Evolutionary conservation across 1,140 invertebrate species (phyloP).

Genomic region (Araneus ventricosus): DNA sequence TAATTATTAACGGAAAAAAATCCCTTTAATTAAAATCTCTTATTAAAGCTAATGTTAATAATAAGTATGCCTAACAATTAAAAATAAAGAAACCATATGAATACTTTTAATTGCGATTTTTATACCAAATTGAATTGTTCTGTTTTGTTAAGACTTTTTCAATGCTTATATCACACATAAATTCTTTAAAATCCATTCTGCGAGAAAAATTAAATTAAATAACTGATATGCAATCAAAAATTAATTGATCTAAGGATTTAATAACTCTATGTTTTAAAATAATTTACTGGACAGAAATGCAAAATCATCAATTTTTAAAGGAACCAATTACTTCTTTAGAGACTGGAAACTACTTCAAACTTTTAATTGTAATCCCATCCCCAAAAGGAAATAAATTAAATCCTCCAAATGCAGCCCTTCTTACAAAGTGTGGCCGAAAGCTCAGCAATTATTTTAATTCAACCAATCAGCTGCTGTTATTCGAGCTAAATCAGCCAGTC

Average conservation of each 20-base stretch:
- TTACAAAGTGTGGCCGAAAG: not conserved
- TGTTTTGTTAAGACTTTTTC: too few relatives aligned
- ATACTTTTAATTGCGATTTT: too few relatives aligned
- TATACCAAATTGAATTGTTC: too few relatives aligned
- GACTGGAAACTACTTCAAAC: not conserved
- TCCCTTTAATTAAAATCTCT: too few relatives aligned
- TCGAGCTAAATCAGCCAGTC: not conserved
- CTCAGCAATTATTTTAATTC: not conserved
- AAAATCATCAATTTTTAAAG: not conserved
- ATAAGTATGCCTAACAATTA: too few relatives aligned
- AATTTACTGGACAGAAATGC: not conserved
- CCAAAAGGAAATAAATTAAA: not conserved
- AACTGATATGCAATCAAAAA: not conserved
- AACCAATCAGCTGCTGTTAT: slow-evolving; percentile 21
- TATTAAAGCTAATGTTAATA: too few relatives aligned
- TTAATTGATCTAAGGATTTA: not conserved
- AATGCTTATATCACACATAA: too few relatives aligned
- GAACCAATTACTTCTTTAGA: not conserved
- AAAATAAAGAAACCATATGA: too few relatives aligned
- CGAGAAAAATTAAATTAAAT: not conserved
- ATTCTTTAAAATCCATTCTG: too few relatives aligned
- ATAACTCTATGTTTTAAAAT: not conserved
- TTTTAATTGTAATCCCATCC: not conserved
- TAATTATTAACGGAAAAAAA: too few relatives aligned
- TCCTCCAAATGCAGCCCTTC: not conserved